Evolutionary conservation across 2,113 vertebrate species (phyloP).

Genomic region (Brachirus orientalis): DNA sequence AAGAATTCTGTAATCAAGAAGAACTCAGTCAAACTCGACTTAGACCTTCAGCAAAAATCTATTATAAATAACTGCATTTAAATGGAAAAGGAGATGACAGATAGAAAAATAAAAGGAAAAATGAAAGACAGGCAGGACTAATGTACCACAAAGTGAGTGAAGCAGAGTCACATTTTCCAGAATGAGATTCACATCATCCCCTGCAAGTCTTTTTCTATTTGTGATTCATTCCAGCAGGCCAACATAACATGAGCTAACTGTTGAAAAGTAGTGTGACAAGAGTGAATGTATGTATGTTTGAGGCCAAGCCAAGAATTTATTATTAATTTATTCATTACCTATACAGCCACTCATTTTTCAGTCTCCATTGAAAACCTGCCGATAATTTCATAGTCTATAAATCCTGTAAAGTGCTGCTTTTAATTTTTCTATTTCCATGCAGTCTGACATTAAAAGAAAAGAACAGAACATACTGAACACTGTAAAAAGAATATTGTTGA

Average conservation of each 20-base stretch:
- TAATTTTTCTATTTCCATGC: neutral
- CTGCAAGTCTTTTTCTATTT: neutral
- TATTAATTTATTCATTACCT: too few species aligned
- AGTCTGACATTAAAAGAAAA: conserved; percentile 15
- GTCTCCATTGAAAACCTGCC: neutral
- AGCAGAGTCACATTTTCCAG: neutral
- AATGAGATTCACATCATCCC: neutral
- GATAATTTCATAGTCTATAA: too few species aligned
- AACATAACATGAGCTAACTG: too few species aligned
- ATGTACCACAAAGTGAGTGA: neutral
- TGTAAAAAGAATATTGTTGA: conserved; percentile 7
- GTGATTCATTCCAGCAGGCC: too few species aligned
- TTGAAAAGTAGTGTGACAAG: neutral
- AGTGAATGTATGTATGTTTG: neutral
- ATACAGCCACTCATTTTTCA: neutral
- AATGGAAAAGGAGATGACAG: conserved; percentile 3
- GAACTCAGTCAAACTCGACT: conserved; percentile 44
- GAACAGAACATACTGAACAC: conserved; percentile 29
- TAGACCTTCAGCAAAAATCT: conserved; percentile 25
- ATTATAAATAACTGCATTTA: conserved; percentile 25
- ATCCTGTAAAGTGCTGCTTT: neutral
- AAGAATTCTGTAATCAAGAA: conserved; percentile 50
- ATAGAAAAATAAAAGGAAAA: neutral
- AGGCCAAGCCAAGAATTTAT: too few species aligned
- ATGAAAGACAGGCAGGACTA: neutral